Conservation (phyloP, 2,113 vertebrate species). For the Oryzias celebensis region DNA sequence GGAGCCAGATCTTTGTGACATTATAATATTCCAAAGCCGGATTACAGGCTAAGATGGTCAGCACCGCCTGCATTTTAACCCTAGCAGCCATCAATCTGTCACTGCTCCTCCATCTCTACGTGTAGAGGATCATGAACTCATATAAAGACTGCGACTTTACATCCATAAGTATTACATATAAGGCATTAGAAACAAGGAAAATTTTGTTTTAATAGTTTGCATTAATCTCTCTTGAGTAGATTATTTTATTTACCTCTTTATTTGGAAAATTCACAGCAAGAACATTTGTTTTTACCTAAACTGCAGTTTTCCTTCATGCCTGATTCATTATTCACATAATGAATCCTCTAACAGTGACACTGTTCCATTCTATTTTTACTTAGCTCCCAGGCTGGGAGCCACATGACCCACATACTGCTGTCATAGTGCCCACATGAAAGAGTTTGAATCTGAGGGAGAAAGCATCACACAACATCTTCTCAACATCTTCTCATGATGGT, state of each 20-base stretch:
- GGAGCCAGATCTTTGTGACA: slow-evolving; percentile 54
- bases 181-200: too few species aligned
- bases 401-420: slow-evolving; percentile 33
- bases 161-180: too few species aligned
- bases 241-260: too few species aligned
- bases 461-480: slow-evolving; percentile 2
- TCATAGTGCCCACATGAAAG: slow-evolving; percentile 37
- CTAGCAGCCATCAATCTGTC: slow-evolving; percentile 67
- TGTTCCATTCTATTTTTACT: neutral
- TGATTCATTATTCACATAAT: neutral
- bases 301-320: too few species aligned
- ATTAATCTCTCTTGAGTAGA: too few species aligned
- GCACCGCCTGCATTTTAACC: slow-evolving; percentile 37
- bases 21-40: slow-evolving; percentile 50
- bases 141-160: too few species aligned
- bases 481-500: slow-evolving; percentile 2
- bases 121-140: slow-evolving; percentile 2
- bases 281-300: too few species aligned
- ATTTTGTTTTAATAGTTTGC: too few species aligned
- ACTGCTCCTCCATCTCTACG: slow-evolving; percentile 39
- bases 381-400: slow-evolving; percentile 25
- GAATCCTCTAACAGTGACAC: neutral
- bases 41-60: slow-evolving; percentile 54
- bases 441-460: slow-evolving; percentile 24
- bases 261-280: too few species aligned